A percentile compares a stretch with the other conserved stretches of the same genome.
Conservation (phyloP, 2,113 vertebrate species). For the Apistogramma diplotaenia region DNA sequence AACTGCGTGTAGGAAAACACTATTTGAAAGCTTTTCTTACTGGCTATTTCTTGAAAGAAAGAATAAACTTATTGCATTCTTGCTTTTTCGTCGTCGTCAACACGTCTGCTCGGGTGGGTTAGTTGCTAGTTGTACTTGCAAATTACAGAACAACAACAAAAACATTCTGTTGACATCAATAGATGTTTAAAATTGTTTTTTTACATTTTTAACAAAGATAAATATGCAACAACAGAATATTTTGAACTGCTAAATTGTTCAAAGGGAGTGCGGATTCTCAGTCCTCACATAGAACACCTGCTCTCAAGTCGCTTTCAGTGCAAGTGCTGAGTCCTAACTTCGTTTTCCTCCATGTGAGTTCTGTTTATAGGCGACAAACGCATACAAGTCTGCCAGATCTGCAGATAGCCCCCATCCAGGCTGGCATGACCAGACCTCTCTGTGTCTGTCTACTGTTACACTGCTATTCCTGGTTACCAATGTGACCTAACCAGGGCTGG, state of each 20-base stretch:
- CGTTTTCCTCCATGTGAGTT: slow-evolving; percentile 35
- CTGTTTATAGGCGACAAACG: slow-evolving; percentile 64
- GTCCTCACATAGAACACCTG: slow-evolving; percentile 8
- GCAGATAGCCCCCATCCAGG: slow-evolving; percentile 7
- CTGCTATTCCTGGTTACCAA: slow-evolving; percentile 73
- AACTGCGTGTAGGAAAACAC: background rate
- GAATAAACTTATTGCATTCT: background rate
- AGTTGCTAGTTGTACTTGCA: background rate
- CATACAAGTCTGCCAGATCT: slow-evolving; percentile 43
- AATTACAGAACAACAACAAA: background rate
- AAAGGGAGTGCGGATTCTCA: background rate
- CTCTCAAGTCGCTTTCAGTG: background rate
- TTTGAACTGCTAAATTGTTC: background rate
- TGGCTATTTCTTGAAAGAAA: too few species aligned
- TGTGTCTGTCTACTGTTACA: slow-evolving; percentile 73
- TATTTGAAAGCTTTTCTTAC: background rate
- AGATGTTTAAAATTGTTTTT: accelerated
- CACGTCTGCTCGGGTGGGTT: background rate
- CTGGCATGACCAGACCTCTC: slow-evolving; percentile 50
- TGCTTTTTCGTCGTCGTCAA: background rate
- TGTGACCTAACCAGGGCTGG: slow-evolving; percentile 58
- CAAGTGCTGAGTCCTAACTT: background rate
- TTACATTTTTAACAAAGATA: accelerated
- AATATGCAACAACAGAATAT: accelerated
- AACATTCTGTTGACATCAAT: background rate